Conservation (phyloP, 2,888 invertebrate genomes). For the Scelioninae gen. 2 region DNA sequence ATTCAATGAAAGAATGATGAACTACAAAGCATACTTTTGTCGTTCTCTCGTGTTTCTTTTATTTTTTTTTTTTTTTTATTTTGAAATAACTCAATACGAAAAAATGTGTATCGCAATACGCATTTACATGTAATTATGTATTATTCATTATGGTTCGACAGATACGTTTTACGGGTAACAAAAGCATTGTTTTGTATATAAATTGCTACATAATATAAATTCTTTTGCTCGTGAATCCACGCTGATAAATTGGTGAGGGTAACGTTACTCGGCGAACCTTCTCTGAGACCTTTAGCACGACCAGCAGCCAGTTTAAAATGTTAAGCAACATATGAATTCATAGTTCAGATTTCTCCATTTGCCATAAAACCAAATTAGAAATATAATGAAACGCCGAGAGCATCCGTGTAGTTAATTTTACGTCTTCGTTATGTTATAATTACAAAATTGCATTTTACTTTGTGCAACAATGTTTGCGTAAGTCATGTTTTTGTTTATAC, state of each 20-base stretch:
- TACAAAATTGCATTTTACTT: conserved; percentile 17
- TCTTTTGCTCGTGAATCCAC: background rate
- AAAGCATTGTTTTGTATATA: background rate
- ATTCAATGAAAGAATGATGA: conserved; percentile 5
- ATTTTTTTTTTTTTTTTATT: conserved; percentile 10
- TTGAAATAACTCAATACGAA: background rate
- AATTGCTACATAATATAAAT: background rate
- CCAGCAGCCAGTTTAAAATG: conserved; percentile 11
- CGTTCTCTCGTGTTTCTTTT: too few species aligned
- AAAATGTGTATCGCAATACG: conserved; percentile 4
- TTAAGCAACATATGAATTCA: conserved; percentile 51
- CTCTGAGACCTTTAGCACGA: conserved; percentile 14
- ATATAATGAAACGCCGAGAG: conserved; percentile 16
- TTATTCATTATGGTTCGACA: background rate
- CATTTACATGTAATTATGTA: background rate
- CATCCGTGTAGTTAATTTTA: conserved; percentile 14
- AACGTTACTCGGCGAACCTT: conserved; percentile 34
- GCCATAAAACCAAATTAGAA: conserved; percentile 53
- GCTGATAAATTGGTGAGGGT: background rate
- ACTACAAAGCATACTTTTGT: conserved; percentile 17
- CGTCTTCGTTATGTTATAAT: conserved; percentile 24
- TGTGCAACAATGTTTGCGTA: conserved; percentile 12
- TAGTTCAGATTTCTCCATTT: conserved; percentile 62
- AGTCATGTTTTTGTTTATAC: conserved; percentile 9
- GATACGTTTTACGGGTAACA: background rate